These are phyloP conservation scores for Syrmaticus mikado DNA, from an alignment of 2,113 vertebrate species.

Conservation along the genomic window DNA sequence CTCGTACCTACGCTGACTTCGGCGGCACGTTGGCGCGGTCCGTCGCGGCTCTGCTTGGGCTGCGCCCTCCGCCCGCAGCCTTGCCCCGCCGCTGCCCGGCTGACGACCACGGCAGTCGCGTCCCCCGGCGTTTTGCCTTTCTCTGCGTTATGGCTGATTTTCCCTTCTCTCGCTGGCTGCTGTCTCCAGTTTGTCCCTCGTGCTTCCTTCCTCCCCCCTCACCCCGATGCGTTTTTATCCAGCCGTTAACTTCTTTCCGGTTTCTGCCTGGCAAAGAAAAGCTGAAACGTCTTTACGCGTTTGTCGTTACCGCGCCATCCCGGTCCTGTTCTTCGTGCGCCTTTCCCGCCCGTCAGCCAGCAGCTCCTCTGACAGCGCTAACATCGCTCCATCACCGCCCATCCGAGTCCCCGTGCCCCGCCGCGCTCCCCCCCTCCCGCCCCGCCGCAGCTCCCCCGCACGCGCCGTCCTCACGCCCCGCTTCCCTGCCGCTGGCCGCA, in stretches of 20 bases:
- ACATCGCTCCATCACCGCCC: not conserved
- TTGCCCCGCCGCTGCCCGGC: rapidly evolving
- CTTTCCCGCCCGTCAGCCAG: not conserved
- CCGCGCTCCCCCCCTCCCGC: not conserved
- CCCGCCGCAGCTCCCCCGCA: no score
- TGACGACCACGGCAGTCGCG: rapidly evolving
- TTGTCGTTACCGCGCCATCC: not conserved
- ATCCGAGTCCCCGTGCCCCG: not conserved
- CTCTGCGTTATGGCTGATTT: not conserved
- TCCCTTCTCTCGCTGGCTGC: not conserved
- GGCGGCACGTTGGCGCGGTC: rapidly evolving
- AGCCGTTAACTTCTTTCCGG: not conserved
- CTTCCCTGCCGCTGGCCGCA: not conserved
- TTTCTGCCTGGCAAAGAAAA: not conserved
- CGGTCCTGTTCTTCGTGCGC: rapidly evolving
- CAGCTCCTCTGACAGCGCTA: not conserved
- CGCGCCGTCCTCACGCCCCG: no score
- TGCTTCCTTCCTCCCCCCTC: rapidly evolving
- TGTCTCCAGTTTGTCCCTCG: rapidly evolving
- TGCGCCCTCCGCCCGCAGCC: not conserved
- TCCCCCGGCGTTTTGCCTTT: not conserved
- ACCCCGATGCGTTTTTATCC: not conserved
- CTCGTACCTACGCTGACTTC: not conserved
- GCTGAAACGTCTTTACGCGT: not conserved
- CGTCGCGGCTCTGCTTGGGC: rapidly evolving